Evolutionary conservation across 2,113 vertebrate species (phyloP), one percentile per base, ranked within the genome.

Genomic region (Athene cunicularia): DNA sequence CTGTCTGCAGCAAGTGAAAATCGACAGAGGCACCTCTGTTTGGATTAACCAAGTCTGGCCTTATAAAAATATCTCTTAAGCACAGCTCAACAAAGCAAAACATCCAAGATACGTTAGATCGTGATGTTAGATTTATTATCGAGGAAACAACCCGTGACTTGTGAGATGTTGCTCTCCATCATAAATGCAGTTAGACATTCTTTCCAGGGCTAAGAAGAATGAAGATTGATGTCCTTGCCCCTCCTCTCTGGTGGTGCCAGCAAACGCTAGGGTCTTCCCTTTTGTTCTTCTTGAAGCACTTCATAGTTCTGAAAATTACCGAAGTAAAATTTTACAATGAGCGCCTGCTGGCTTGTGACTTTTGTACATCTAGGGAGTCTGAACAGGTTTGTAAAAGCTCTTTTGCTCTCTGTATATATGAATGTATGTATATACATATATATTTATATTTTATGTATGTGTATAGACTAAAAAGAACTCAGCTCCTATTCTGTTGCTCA

Each of bases 91-190:
- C 55, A 43, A 59, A 68, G 12, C 13, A 14, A 10, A 90, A 39
- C 74, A 4, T 6, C 88, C 43, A 24, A 3, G 63, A 5, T 2
- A 1, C 0, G 3, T 4, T 2, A 22, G 58, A 3, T 0, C 3
- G 16, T 52, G 90, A 52, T 50, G 56, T 56, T 64, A 39, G 93
- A 95, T 97, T 96, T 90, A 92, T 14, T 55, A 75, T 18, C 12
- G 2, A 68, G 92, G 82, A 82, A 93, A 88, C 79, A 75, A 22
- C 71, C 74, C 19, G 0, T 5, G 5, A 47, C 67, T 13, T 3
- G 32, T 12, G 84, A 82, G 93, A 21, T 79, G 73, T 83, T 70
- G 87, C 84, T 91, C 68, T 77, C 47, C 80, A 14, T 55, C 83
- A 14, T 2, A 19, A 59, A 23, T 4, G 47, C 30, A 16, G n/a